Conservation (phyloP, 1,140 invertebrate genomes). For the Cydia pomonella region DNA sequence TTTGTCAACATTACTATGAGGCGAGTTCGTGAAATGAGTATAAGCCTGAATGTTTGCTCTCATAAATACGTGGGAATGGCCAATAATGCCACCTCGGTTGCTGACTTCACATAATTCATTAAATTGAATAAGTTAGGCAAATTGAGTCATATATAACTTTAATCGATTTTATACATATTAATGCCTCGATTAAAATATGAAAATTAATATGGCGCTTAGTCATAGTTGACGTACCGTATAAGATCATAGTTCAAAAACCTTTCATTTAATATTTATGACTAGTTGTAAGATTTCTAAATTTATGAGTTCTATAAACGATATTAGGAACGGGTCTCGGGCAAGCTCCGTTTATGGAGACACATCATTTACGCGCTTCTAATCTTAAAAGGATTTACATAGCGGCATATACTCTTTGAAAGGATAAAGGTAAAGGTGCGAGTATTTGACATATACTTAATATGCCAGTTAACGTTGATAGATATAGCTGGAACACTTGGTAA, state of each 20-base stretch:
- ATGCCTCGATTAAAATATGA: not conserved
- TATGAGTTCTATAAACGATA: conserved; percentile 9
- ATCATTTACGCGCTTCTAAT: not conserved
- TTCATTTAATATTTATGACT: conserved; percentile 11
- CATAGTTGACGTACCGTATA: not conserved
- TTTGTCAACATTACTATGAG: no score
- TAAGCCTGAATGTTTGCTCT: no score
- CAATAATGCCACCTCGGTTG: no score
- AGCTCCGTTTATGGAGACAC: not conserved
- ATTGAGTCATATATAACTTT: not conserved
- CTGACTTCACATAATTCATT: no score
- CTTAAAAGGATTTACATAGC: conserved; percentile 11
- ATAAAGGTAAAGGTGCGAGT: not conserved
- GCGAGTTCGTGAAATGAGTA: no score
- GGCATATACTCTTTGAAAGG: not conserved
- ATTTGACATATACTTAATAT: not conserved
- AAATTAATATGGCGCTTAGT: not conserved
- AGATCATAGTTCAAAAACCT: conserved; percentile 8
- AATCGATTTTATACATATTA: not conserved
- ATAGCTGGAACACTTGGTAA: not conserved
- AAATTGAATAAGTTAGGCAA: not conserved
- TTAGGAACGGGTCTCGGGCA: conserved; percentile 11
- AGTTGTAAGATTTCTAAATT: conserved; percentile 16
- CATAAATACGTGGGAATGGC: no score
- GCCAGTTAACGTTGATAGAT: not conserved